Base-by-base conservation (phyloP, 2,888 invertebrate genomes). In the Geophilus truncorum region DNA sequence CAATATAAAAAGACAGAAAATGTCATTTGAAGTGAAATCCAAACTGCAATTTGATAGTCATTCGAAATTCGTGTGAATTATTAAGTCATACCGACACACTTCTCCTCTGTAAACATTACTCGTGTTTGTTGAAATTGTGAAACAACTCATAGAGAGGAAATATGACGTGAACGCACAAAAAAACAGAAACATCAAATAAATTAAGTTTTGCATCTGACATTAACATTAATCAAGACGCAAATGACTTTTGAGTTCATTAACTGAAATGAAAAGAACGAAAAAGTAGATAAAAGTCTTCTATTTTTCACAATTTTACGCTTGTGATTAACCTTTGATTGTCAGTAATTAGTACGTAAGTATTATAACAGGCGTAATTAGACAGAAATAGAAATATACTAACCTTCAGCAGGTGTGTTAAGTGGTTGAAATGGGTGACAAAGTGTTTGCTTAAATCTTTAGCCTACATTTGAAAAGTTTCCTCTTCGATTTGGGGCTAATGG, bases 401-500 rank as follows among this genome's bases (percentile, higher is more conserved):
- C 70, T 23, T 28, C 23, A 25, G 70, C n/a, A 70, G 28, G 70
- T 70, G 70, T 70, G 70, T 70, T 70, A 70, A 70, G 70, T 70
- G 28, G 25, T 25, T 23, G 28, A 70, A 70, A 70, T 25, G 25
- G 28, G 70, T 70, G 70, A 70, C 70, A 70, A 28, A 28, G 70
- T 70, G 70, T 70, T 70, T 70, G 70, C 70, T 70, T 28, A 70
- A 70, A 70, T 28, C 70, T 28, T 70, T 70, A 70, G 70, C 70
- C 70, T 70, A 70, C 70, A 70, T 70, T 28, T 70, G 25, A 70
- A 25, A 70, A n/a, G 70, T 70, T 70, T 70, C 70, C 70, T 70
- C 70, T 70, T 70, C 70, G 70, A 70, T 70, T 70, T 70, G 70
- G 70, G 70, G 70, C 70, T 70, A 70, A 70, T 70, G 70, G 70